These are phyloP conservation scores for Sakesphorus luctuosus DNA, from an alignment of 2,113 vertebrate species.

Conservation along the genomic window DNA sequence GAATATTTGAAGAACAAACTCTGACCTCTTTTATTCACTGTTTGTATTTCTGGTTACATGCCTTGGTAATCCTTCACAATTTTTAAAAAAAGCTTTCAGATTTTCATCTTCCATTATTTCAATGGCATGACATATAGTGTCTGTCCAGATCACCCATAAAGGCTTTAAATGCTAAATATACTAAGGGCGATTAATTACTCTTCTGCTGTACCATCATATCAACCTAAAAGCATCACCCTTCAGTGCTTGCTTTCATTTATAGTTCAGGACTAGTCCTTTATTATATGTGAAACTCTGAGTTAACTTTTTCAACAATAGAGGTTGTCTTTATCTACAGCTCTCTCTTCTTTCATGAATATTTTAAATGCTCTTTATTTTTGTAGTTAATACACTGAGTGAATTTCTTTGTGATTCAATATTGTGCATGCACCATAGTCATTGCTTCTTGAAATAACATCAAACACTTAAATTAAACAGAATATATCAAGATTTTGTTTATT, in stretches of 20 bases:
- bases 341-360: neutral
- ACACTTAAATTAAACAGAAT: neutral
- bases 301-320: neutral
- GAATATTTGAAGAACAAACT: neutral
- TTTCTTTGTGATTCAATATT: neutral
- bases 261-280: neutral
- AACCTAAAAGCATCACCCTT: neutral
- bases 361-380: neutral
- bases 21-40: neutral
- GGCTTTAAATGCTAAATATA: neutral
- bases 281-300: neutral
- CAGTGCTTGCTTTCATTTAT: neutral
- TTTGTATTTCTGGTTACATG: neutral
- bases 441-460: neutral
- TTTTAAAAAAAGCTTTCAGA: neutral
- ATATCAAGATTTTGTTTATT: neutral
- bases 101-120: neutral
- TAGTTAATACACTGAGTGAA: neutral
- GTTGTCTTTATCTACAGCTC: neutral
- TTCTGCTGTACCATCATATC: neutral
- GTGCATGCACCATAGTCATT: neutral
- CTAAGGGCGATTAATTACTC: neutral
- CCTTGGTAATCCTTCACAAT: accelerated
- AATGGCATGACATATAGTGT: neutral
- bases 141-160: neutral